Conservation (phyloP, 2,888 invertebrate genomes). For the Spisula subtruncata region DNA sequence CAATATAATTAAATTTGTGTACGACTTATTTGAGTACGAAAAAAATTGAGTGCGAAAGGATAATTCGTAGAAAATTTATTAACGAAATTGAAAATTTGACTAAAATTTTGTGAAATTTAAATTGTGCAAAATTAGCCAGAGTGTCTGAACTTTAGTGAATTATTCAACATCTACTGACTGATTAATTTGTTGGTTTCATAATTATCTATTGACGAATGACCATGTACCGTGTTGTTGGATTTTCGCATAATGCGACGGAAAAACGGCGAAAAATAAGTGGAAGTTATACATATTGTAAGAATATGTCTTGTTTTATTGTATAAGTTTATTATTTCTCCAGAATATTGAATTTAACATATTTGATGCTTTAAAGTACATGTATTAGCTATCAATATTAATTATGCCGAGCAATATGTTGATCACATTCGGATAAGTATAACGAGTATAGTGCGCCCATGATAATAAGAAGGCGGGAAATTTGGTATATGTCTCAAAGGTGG, state of each 20-base stretch:
- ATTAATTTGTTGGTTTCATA: not conserved
- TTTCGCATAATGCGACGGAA: not conserved
- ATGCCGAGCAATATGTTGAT: too few species aligned
- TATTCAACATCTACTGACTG: not conserved
- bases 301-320: not conserved
- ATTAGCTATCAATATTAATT: too few species aligned
- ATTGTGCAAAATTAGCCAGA: not conserved
- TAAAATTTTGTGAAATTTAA: not conserved
- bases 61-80: not conserved
- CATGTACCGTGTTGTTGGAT: not conserved
- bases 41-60: not conserved
- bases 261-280: slow-evolving; percentile 23
- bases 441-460: too few species aligned
- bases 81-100: not conserved
- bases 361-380: too few species aligned
- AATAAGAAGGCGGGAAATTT: too few species aligned
- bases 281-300: slow-evolving; percentile 34
- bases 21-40: too few species aligned
- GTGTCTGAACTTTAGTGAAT: too few species aligned
- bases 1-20: too few species aligned
- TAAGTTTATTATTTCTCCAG: too few species aligned
- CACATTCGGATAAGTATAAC: too few species aligned
- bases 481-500: too few species aligned
- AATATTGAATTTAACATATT: too few species aligned
- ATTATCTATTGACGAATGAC: not conserved